These are phyloP conservation scores for Cheiracanthium punctorium DNA, from an alignment of 2,888 invertebrate genomes.

Conservation along the genomic window DNA sequence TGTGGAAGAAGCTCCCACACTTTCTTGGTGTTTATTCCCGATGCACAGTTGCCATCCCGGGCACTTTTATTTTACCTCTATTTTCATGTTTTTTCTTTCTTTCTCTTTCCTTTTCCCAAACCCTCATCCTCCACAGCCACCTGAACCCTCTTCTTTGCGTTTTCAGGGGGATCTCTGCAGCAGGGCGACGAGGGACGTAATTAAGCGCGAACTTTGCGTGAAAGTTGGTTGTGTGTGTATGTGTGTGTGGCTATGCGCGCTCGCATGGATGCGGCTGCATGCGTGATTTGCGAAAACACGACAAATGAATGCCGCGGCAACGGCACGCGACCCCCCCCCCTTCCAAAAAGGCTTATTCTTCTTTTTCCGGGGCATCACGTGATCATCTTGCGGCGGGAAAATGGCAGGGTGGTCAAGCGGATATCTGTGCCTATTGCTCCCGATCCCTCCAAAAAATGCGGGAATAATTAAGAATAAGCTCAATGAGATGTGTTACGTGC, in stretches of 20 bases:
- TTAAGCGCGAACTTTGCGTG: not conserved
- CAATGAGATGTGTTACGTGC: not conserved
- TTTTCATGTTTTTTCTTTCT: too few species aligned
- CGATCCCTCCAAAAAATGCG: not conserved
- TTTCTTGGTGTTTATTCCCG: not conserved
- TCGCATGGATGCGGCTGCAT: not conserved
- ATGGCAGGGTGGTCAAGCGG: not conserved
- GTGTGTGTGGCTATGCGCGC: not conserved
- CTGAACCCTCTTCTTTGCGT: not conserved
- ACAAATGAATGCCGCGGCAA: not conserved
- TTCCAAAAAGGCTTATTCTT: not conserved
- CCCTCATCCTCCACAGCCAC: too few species aligned
- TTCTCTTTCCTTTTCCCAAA: too few species aligned
- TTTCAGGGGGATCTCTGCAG: not conserved
- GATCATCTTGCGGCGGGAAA: not conserved
- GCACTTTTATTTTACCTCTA: not conserved
- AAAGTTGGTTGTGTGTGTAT: not conserved
- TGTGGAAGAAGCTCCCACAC: not conserved
- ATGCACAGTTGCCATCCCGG: not conserved
- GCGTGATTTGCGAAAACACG: not conserved
- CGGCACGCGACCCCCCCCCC: not conserved
- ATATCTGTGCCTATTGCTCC: not conserved
- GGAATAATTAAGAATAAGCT: not conserved
- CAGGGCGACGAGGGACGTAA: conserved; percentile 1
- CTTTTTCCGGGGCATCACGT: not conserved